Conservation (phyloP, 2,888 invertebrate species). For the Noctua janthina region DNA sequence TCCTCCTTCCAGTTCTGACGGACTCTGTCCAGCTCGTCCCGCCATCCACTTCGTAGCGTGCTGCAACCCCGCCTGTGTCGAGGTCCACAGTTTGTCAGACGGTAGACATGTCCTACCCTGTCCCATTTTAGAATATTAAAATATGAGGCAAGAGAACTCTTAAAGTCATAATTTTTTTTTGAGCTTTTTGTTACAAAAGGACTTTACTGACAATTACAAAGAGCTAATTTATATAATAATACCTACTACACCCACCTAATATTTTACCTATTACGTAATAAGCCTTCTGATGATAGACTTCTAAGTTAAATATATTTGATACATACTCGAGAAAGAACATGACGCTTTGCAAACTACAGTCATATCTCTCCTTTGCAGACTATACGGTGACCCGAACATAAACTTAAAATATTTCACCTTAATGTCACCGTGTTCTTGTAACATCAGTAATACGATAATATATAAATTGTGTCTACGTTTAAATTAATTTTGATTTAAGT, state of each 20-base stretch:
- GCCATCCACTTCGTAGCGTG: too few species aligned
- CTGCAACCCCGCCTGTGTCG: too few species aligned
- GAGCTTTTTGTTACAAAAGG: too few species aligned
- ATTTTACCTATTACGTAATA: background rate
- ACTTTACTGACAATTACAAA: background rate
- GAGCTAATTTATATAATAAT: background rate
- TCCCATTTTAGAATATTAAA: too few species aligned
- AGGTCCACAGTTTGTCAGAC: too few species aligned
- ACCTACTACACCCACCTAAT: background rate
- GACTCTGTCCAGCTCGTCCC: too few species aligned
- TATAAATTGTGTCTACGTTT: slow-evolving; percentile 5
- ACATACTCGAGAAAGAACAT: slow-evolving; percentile 12
- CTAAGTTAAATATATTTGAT: slow-evolving; percentile 6
- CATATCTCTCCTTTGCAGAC: slow-evolving; percentile 5
- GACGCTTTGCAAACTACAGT: slow-evolving; percentile 25
- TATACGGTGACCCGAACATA: background rate
- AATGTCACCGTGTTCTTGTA: slow-evolving; percentile 25
- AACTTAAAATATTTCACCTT: slow-evolving; percentile 1
- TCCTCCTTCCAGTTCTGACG: too few species aligned
- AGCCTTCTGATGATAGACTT: slow-evolving; percentile 1
- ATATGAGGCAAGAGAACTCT: too few species aligned
- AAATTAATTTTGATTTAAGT: slow-evolving; percentile 17
- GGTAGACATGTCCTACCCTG: too few species aligned
- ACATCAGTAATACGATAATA: slow-evolving; percentile 23
- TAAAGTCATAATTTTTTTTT: too few species aligned